phyloP scores from a whole-genome alignment of 92 coral and sea anemone species.

The Epizoanthus rinbou region DNA sequence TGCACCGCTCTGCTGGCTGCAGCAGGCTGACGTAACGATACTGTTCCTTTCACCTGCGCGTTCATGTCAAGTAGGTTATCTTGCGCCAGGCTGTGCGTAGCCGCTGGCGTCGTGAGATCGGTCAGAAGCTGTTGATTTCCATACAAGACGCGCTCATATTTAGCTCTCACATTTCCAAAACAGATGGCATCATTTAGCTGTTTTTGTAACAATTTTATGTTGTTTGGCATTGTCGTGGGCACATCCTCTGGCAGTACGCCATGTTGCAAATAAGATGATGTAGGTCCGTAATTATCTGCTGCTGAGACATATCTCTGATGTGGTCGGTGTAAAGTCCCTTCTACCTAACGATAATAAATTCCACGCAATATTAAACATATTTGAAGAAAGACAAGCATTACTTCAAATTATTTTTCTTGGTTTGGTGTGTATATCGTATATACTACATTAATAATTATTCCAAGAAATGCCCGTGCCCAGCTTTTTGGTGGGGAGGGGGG shows the following conservation, averaged over 20 bases:
- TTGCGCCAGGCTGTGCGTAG: not conserved
- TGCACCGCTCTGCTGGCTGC: not conserved
- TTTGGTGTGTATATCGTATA: too few species aligned
- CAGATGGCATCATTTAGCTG: constrained; percentile 31
- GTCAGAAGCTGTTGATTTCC: constrained; percentile 4
- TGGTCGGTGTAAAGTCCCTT: not conserved
- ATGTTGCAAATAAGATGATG: not conserved
- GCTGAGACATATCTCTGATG: not conserved
- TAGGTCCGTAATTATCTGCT: not conserved
- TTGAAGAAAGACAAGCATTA: too few species aligned
- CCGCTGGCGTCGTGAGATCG: not conserved
- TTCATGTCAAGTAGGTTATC: not conserved
- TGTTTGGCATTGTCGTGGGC: not conserved
- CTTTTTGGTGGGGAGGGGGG: too few species aligned
- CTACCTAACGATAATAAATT: not conserved
- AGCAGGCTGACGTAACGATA: not conserved
- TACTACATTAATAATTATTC: too few species aligned
- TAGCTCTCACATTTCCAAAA: constrained; percentile 8
- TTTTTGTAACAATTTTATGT: constrained; percentile 22
- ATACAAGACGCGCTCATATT: constrained; percentile 15
- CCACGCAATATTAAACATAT: too few species aligned
- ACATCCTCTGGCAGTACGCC: not conserved
- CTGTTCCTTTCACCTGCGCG: not conserved
- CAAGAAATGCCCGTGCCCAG: too few species aligned
- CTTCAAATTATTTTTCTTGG: too few species aligned